Evolutionary conservation across 2,113 vertebrate genomes (phyloP), one percentile per base, ranked within the genome.

Genomic region (Heterocephalus glaber): DNA sequence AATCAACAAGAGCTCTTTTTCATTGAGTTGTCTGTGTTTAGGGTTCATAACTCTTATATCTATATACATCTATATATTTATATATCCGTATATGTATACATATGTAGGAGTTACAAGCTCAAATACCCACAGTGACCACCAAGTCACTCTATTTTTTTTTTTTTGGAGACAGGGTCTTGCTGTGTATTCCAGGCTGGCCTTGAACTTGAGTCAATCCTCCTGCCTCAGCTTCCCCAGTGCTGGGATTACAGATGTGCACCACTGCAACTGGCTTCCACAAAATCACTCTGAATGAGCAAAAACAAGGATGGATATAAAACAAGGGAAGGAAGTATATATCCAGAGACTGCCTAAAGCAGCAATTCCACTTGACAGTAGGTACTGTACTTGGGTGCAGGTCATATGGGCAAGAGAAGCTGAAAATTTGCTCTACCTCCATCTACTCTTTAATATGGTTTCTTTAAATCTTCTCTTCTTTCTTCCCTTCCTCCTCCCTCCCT

Each of bases 281-380:
- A 76, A 76, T 49, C 44, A 76, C 6, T 76, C 44, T 76, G 44
- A 76, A 76, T 84, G 47, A 82, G 4, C 13, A 22, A 92, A 95
- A 83, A 68, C 35, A 97, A 94, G 28, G 66, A 92, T 77, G 28
- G 7, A 72, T 11, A 93, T 20, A 90, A 88, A 94, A 82, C 47
- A 84, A 44, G 52, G 49, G 12, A 93, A 83, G 58, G 28, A 52
- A 10, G 47, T 52, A 19, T 16, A 7, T 58, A 58, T 58, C 14
- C 13, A 20, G 58, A 10, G 58, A 58, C 20, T 17, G 58, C 13
- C 83, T 84, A 88, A 68, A 76, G 70, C 20, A 60, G 28, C 38
- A 90, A 66, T 49, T 90, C 74, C 33, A 86, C 13, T 28, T 49
- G 58, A 90, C 3, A 76, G 70, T 38, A 47, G 80, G 14, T 79